Conservation (phyloP, 2,888 invertebrate species). For the Colletes collaris region DNA sequence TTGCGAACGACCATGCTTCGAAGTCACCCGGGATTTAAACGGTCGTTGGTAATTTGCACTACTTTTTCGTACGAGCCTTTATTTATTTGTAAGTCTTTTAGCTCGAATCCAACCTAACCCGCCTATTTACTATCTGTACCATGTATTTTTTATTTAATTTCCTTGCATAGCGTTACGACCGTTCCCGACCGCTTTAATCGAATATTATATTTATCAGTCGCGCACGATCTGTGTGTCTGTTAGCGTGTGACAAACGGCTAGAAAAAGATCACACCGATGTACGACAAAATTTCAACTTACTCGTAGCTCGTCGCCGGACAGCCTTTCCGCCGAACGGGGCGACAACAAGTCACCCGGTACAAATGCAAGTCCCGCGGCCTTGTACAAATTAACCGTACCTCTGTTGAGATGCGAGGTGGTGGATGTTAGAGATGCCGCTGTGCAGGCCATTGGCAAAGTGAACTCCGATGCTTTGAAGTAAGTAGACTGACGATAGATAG, state of each 20-base stretch:
- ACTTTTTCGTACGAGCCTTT: slow-evolving; percentile 27
- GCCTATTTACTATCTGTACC: slow-evolving; percentile 46
- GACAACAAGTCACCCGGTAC: slow-evolving; percentile 90
- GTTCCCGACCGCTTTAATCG: slow-evolving; percentile 64
- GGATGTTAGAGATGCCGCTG: slow-evolving; percentile 97
- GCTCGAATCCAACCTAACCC: slow-evolving; percentile 45
- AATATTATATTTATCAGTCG: slow-evolving; percentile 44
- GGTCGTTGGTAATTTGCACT: slow-evolving; percentile 73
- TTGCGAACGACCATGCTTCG: slow-evolving; percentile 69
- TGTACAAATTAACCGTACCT: slow-evolving; percentile 97
- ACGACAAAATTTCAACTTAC: slow-evolving; percentile 36
- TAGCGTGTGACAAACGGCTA: neutral
- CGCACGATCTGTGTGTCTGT: slow-evolving; percentile 37
- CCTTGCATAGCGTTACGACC: slow-evolving; percentile 64
- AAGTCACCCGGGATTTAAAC: slow-evolving; percentile 72
- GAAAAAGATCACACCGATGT: neutral
- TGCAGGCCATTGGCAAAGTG: slow-evolving; percentile 96
- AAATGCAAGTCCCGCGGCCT: slow-evolving; percentile 91
- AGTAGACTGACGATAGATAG: slow-evolving; percentile 72
- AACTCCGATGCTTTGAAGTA: slow-evolving; percentile 97
- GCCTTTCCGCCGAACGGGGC: slow-evolving; percentile 91
- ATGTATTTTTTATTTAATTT: slow-evolving; percentile 50
- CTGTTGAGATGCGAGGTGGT: slow-evolving; percentile 95
- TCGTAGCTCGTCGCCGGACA: slow-evolving; percentile 95
- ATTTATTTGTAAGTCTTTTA: slow-evolving; percentile 49